Base-by-base conservation (phyloP, 2,113 vertebrate genomes). In the Bostrychus sinensis region DNA sequence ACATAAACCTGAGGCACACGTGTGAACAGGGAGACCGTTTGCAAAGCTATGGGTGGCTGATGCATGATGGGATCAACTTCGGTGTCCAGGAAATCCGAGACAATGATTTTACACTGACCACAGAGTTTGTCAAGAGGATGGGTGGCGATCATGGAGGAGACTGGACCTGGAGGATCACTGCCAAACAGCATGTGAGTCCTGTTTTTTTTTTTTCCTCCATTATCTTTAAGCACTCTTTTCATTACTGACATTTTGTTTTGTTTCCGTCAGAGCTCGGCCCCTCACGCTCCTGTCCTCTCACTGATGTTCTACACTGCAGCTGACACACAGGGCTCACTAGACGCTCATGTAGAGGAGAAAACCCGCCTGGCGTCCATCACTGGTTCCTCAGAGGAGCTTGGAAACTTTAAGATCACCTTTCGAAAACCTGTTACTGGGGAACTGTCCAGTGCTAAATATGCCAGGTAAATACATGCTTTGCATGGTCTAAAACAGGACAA, bases 111-210 rank as follows among this genome's bases (percentile, higher is more conserved):
- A 64, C 76, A 16, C 85, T 99, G 17, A 94, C 89, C 17, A 98
- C 96, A 0, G 95, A 96, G 80, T 95, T 97, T 38, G 94, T 96
- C 20, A 99, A 98, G 81, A 87, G 93, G 10, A 79, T 84, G 1
- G 96, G 96, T 14, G 97, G 97, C 1, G 66, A 82, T 4, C 95
- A 98, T 0, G 97, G 97, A 1, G 97, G 97, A 8, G 96, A 98
- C 61, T 98, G 96, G 97, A 97, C 94, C 23, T 99, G 96, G 96
- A 92, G 96, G 69, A 80, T 99, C 77, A 95, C 93, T 0, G 95
- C 91, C 13, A 92, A 92, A 66, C 88, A 88, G 41, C 92, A 95
- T 82, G 96, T 97, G 83, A 86, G 85, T 48, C 60, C 55, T 66
- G 61, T 41, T 19, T 37, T 6, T 41, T 10, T 46, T 54, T 62